Evolutionary conservation across 2,888 invertebrate genomes (phyloP), one percentile per base, ranked within the genome.

Genomic region (Ichneumon xanthorius): DNA sequence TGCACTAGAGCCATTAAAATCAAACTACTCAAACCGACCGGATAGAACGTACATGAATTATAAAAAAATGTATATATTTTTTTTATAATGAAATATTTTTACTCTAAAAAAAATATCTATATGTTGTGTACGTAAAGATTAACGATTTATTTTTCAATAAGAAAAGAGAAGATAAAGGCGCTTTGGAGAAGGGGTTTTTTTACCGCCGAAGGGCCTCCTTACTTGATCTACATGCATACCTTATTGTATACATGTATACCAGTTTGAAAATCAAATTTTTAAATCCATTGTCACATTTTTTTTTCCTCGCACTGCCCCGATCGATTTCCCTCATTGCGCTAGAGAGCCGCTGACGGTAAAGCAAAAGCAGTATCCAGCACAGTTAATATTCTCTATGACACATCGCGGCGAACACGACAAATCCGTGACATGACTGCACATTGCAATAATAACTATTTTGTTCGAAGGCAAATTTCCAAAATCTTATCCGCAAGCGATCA

Each of bases 281-380:
- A 11, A 26, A 26, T 73, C 45, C n/a, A n/a, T 40, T 53, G 16
- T 73, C 61, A 61, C 40, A 58, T 26, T 58, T 73, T 73, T 22
- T 22, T 9, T 4, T 6, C 33, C 5, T 37, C 40, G 19, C 33
- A 16, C 40, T 61, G 40, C 22, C 45, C 9, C 72, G 61, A 73
- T 61, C 73, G 73, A 63, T 58, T 75, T 63, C n/a, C 45, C 61
- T 48, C 63, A 19, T 75, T 22, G 40, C 61, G 26, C 45, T 3
- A 45, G 61, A 22, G 45, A 40, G 2, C 9, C 37, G 37, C 9
- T 40, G 75, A 33, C 63, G 6, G 75, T 75, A 45, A 45, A 63
- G 73, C 61, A 63, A 73, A 63, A 30, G 11, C 61, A 75, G 61
- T 45, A 63, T 33, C 63, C 75, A 19, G 11, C 45, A 48, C 48